Percentiles rank a stretch among this genome's conserved stretches.
These are phyloP conservation scores for Sturnus vulgaris DNA, from an alignment of 2,113 vertebrate genomes.

Conservation along the genomic window DNA sequence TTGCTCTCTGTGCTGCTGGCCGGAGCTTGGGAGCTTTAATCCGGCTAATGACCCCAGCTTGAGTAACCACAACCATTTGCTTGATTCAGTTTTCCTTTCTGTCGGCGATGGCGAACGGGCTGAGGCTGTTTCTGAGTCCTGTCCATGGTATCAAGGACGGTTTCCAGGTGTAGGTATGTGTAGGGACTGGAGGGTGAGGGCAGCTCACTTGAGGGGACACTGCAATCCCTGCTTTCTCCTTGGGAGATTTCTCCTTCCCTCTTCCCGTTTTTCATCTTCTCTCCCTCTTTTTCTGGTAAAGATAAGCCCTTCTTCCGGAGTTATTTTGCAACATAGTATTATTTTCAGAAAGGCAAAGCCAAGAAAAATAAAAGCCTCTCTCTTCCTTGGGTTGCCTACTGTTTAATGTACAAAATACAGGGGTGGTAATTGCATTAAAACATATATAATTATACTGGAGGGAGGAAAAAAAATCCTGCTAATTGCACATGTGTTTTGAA, in stretches of 20 bases:
- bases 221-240: not conserved
- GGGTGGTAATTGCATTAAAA: conserved; percentile 74
- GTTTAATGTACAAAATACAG: conserved; percentile 72
- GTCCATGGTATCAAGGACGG: accelerated
- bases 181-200: not conserved
- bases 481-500: conserved; percentile 75
- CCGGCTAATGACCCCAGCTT: conserved; percentile 56
- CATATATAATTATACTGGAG: conserved; percentile 73
- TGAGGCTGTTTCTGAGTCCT: not conserved
- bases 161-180: not conserved
- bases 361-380: conserved; percentile 55
- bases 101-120: not conserved
- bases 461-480: conserved; percentile 46
- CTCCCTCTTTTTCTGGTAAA: not conserved
- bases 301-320: conserved; percentile 5
- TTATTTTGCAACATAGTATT: conserved; percentile 31
- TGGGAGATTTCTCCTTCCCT: not conserved
- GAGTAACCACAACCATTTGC: not conserved
- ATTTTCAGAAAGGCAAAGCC: conserved; percentile 52
- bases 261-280: not conserved
- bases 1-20: conserved; percentile 47
- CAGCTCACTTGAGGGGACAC: accelerated
- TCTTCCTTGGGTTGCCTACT: conserved; percentile 61
- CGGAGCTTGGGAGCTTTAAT: conserved; percentile 48
- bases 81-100: conserved; percentile 39